Conservation (phyloP, 64 coral and sea anemone species). For the Montipora sp. region DNA sequence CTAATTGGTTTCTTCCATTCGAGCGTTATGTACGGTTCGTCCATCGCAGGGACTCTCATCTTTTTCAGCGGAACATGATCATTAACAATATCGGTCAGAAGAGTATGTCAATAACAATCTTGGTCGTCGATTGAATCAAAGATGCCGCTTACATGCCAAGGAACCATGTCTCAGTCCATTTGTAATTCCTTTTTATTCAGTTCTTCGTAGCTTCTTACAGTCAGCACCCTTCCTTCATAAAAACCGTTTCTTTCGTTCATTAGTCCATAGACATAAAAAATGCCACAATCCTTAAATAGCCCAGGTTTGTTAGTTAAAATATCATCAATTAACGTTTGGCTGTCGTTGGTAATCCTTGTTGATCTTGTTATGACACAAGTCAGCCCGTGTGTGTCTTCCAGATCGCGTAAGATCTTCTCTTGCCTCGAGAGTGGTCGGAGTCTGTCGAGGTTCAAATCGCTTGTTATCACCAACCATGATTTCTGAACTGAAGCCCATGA, state of each 20-base stretch:
- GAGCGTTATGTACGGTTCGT: neutral
- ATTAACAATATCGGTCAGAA: too few species aligned
- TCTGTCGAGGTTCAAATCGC: neutral
- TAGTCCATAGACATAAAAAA: neutral
- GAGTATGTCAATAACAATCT: too few species aligned
- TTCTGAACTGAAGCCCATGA: slow-evolving; percentile 43
- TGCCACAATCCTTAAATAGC: slow-evolving; percentile 6
- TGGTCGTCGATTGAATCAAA: too few species aligned
- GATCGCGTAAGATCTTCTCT: neutral
- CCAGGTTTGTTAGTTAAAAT: slow-evolving; percentile 8
- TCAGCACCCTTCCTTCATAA: neutral
- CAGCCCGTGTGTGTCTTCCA: neutral
- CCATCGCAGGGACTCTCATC: neutral
- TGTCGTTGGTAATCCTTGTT: neutral
- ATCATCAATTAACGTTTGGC: slow-evolving; percentile 9
- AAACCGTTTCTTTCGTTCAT: neutral
- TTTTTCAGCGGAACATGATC: too few species aligned
- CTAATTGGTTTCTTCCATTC: slow-evolving; percentile 42
- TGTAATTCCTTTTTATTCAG: too few species aligned
- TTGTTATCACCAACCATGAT: slow-evolving; percentile 31
- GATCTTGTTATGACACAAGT: too few species aligned
- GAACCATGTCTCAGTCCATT: too few species aligned
- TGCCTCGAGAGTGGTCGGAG: too few species aligned
- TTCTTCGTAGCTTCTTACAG: too few species aligned
- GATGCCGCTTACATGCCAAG: too few species aligned